phyloP scores from a whole-genome alignment of 2,113 vertebrate genomes.

The Lepus europaeus region DNA sequence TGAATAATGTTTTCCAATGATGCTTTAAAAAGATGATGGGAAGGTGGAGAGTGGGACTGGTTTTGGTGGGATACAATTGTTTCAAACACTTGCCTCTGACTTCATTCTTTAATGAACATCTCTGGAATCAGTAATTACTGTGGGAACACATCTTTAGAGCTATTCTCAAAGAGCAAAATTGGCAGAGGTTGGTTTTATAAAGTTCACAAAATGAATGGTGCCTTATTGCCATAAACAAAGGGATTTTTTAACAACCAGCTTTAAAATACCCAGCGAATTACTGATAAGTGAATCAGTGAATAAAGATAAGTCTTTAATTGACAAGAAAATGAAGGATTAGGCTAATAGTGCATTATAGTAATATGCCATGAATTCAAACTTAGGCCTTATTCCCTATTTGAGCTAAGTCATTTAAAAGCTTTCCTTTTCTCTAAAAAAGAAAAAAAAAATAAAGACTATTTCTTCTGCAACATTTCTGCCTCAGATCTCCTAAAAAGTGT shows the following conservation, averaged over 20 bases:
- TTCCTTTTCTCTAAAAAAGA: constrained; percentile 46
- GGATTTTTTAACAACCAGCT: constrained; percentile 91
- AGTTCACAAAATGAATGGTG: constrained; percentile 91
- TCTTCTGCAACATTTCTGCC: constrained; percentile 85
- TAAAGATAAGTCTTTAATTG: constrained; percentile 92
- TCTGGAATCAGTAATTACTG: constrained; percentile 92
- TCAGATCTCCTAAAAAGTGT: constrained; percentile 84
- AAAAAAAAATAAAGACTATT: constrained; percentile 83
- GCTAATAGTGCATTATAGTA: constrained; percentile 89
- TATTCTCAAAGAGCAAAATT: constrained; percentile 92
- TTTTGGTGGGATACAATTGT: constrained; percentile 83
- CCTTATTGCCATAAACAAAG: constrained; percentile 91
- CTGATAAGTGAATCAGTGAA: constrained; percentile 91
- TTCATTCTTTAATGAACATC: constrained; percentile 91
- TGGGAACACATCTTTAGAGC: constrained; percentile 92
- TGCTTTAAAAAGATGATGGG: constrained; percentile 72
- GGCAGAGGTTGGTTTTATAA: constrained; percentile 91
- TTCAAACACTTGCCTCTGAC: constrained; percentile 90
- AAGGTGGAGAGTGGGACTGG: constrained; percentile 84
- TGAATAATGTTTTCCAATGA: not conserved
- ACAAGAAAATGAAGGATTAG: constrained; percentile 92
- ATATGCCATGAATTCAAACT: constrained; percentile 89
- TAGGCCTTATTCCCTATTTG: constrained; percentile 85
- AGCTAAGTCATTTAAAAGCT: constrained; percentile 78
- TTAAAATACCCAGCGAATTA: constrained; percentile 90